These are phyloP conservation scores for Eurytoma adleriae DNA, from an alignment of 2,888 invertebrate species.

Conservation along the genomic window DNA sequence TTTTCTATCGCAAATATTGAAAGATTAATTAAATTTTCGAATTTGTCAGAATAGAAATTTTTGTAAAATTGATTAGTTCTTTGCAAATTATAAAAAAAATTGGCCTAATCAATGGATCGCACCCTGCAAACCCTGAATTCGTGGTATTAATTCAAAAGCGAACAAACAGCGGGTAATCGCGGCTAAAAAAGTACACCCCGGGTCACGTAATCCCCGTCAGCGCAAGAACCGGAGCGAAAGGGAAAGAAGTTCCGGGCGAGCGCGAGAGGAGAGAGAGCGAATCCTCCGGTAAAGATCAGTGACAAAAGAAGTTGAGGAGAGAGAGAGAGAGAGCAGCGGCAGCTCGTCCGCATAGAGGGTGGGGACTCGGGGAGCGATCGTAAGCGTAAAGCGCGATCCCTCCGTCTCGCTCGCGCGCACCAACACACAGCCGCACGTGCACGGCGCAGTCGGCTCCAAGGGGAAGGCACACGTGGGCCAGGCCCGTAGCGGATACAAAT, in stretches of 20 bases:
- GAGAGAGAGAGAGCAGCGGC: not conserved
- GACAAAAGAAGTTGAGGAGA: conserved; percentile 25
- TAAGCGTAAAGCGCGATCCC: not conserved
- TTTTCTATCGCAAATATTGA: no score
- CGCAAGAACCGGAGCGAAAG: not conserved
- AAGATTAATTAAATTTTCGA: no score
- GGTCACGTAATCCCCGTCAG: conserved; percentile 1
- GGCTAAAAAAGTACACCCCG: no score
- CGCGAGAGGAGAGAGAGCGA: conserved; percentile 5
- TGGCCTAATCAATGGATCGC: no score
- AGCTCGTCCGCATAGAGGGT: not conserved
- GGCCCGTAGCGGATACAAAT: conserved; percentile 59
- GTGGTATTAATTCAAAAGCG: no score
- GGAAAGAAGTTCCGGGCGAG: not conserved
- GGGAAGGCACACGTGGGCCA: conserved; percentile 62
- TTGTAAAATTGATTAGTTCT: no score
- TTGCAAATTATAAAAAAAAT: no score
- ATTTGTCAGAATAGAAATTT: no score
- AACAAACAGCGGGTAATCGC: no score
- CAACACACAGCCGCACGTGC: not conserved
- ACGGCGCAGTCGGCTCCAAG: not conserved
- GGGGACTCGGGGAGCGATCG: no score
- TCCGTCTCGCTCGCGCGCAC: not conserved
- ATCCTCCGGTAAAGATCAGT: conserved; percentile 35
- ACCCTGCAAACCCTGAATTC: no score